Evolutionary conservation across 2,888 invertebrate species (phyloP).

Genomic region (Strigamia crassipes): DNA sequence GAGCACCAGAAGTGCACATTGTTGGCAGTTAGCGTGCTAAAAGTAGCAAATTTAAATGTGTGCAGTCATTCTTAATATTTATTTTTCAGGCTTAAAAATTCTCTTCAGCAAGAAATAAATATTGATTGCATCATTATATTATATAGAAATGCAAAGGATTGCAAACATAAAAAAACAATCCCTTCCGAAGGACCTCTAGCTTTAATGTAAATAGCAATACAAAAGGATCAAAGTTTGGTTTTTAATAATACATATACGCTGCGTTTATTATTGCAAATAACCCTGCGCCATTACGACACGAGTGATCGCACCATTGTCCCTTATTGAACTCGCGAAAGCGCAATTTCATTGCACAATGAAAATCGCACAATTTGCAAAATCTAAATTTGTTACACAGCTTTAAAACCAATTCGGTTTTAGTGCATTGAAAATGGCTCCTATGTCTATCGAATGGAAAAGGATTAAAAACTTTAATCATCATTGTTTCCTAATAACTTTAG

Average conservation of each 20-base stretch:
- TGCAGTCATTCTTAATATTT: no score
- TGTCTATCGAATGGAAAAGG: not conserved
- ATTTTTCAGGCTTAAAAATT: no score
- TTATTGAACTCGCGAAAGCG: not conserved
- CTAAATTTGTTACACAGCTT: not conserved
- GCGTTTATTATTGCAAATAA: not conserved
- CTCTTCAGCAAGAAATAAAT: no score
- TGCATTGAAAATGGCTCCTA: not conserved
- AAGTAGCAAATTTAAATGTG: no score
- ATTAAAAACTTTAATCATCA: not conserved
- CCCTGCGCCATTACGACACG: not conserved
- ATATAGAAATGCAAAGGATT: no score
- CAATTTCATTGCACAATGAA: constrained; percentile 27
- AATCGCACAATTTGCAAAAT: not conserved
- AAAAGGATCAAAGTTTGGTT: not conserved
- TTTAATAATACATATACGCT: not conserved
- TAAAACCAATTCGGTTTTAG: not conserved
- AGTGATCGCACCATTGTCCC: not conserved
- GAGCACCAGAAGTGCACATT: no score
- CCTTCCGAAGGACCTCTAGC: no score
- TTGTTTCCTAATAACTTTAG: no score
- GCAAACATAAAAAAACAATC: no score
- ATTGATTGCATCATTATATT: no score
- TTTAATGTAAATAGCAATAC: no score
- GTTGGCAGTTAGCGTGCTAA: no score